Percentiles rank a stretch among this genome's conserved stretches.
phyloP scores from a whole-genome alignment of 1,140 invertebrate genomes.

The Pristionchus pacificus region DNA sequence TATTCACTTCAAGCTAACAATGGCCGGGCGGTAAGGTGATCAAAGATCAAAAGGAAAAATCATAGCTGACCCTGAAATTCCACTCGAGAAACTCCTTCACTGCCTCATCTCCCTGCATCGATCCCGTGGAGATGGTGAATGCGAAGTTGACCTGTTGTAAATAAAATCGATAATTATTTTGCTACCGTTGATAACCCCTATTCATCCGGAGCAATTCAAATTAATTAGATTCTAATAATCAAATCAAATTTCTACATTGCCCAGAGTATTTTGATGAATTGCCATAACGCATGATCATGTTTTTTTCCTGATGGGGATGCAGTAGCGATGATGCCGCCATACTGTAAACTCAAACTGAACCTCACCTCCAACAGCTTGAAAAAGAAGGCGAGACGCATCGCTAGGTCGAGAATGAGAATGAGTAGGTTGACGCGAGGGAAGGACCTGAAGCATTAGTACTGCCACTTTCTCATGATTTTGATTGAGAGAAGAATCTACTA shows the following conservation, averaged over 20 bases:
- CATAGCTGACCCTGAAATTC: not conserved
- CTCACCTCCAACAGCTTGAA: not conserved
- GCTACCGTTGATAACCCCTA: not conserved
- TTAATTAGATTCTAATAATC: no score
- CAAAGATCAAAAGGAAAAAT: no score
- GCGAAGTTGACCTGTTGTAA: not conserved
- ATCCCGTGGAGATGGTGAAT: not conserved
- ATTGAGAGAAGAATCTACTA: no score
- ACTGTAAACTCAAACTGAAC: not conserved
- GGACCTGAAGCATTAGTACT: not conserved
- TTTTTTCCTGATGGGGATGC: no score
- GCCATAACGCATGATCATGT: no score
- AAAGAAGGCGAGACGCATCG: not conserved
- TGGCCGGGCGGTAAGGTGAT: no score
- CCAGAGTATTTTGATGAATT: no score
- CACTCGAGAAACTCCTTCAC: not conserved
- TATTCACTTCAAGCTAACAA: no score
- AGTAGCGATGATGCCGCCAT: no score
- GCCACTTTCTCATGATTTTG: no score
- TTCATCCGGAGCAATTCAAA: no score
- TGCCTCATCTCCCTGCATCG: not conserved
- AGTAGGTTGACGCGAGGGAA: not conserved
- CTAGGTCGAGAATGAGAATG: not conserved
- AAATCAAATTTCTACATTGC: no score
- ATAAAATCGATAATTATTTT: not conserved